Percentiles rank a stretch among this genome's conserved stretches.
Evolutionary conservation across 2,888 invertebrate genomes (phyloP).

Genomic region (Meganola albula): DNA sequence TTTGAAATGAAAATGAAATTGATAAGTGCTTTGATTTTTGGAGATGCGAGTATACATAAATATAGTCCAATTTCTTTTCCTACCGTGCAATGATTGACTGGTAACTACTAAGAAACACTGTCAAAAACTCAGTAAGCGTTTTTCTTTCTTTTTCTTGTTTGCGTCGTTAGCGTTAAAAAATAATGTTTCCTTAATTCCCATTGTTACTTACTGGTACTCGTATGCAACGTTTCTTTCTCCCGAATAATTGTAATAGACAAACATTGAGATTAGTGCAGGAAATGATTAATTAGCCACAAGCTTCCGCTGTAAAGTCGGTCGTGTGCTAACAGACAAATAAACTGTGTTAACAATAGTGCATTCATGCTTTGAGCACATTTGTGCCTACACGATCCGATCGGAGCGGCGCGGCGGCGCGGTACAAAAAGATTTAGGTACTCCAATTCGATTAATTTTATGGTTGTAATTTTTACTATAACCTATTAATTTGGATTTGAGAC

Average conservation of each 20-base stretch:
- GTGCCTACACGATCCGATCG: background rate
- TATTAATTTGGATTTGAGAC: background rate
- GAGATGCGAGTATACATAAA: too few relatives aligned
- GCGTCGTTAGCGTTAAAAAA: too few relatives aligned
- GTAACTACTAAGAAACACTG: too few relatives aligned
- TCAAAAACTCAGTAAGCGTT: background rate
- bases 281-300: conserved; percentile 35
- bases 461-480: background rate
- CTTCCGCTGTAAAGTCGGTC: conserved; percentile 34
- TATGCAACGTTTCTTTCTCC: conserved; percentile 5
- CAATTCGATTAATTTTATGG: background rate
- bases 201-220: background rate
- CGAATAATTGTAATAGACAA: conserved; percentile 27
- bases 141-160: too few relatives aligned
- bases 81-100: too few relatives aligned
- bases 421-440: background rate
- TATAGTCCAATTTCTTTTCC: too few relatives aligned
- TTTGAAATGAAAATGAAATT: too few relatives aligned
- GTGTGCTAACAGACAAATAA: conserved; percentile 29
- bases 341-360: conserved; percentile 23
- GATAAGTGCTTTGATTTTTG: too few relatives aligned
- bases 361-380: conserved; percentile 6
- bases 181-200: background rate
- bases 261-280: conserved; percentile 32
- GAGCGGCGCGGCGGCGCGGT: background rate